These are phyloP conservation scores for Melanostoma scalare DNA, from an alignment of 2,888 invertebrate species.

Conservation along the genomic window DNA sequence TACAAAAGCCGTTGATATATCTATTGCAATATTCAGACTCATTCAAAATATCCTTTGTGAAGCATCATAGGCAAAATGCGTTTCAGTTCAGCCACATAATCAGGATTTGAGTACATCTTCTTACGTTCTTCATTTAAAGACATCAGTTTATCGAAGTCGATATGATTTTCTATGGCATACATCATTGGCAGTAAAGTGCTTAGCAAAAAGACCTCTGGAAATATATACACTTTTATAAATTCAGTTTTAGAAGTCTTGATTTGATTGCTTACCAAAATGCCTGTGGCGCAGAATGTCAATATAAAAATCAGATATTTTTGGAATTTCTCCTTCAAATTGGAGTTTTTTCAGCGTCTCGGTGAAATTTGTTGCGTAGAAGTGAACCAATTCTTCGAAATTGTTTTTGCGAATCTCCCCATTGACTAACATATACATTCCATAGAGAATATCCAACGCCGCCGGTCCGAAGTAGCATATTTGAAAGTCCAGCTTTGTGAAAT, in stretches of 20 bases:
- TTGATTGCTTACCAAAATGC: slow-evolving; percentile 38
- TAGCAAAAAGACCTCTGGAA: slow-evolving; percentile 75
- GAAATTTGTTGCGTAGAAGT: slow-evolving; percentile 40
- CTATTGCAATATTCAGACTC: neutral
- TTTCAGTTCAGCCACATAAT: slow-evolving; percentile 2
- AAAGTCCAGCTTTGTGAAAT: slow-evolving; percentile 42
- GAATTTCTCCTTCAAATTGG: slow-evolving; percentile 21
- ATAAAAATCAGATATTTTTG: slow-evolving; percentile 32
- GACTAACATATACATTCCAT: slow-evolving; percentile 18
- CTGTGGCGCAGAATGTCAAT: slow-evolving; percentile 30
- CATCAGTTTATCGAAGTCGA: neutral
- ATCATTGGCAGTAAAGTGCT: slow-evolving; percentile 73
- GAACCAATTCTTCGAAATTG: slow-evolving; percentile 33
- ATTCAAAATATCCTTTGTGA: slow-evolving; percentile 23
- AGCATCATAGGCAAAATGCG: slow-evolving; percentile 6
- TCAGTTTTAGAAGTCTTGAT: neutral
- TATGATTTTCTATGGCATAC: slow-evolving; percentile 39
- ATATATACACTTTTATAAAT: neutral
- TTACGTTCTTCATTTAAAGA: neutral
- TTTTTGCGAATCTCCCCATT: slow-evolving; percentile 22
- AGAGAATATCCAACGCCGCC: slow-evolving; percentile 37
- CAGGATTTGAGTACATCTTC: neutral
- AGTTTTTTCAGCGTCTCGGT: slow-evolving; percentile 29
- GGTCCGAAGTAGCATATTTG: slow-evolving; percentile 53
- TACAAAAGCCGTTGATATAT: too few species aligned